Conservation (phyloP, 2,113 vertebrate genomes). For the Python bivittatus region DNA sequence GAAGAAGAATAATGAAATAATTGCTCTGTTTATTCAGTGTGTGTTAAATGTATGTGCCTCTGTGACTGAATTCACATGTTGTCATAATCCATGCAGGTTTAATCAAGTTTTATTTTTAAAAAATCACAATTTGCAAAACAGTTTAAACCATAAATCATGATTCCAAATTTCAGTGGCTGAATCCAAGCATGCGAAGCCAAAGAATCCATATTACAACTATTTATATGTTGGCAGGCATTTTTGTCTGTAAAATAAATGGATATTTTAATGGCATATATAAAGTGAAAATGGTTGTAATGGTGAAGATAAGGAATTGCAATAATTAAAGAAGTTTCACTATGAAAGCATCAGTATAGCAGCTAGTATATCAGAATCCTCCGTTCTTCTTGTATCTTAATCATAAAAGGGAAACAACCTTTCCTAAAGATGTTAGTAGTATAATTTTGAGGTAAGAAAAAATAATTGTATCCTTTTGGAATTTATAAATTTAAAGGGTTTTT, state of each 20-base stretch:
- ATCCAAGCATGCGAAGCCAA: not conserved
- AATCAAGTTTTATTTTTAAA: not conserved
- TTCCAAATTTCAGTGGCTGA: not conserved
- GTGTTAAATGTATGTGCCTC: not conserved
- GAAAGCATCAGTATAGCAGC: not conserved
- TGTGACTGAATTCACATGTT: not conserved
- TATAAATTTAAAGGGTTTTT: conserved; percentile 47
- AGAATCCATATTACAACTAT: not conserved
- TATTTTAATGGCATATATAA: not conserved
- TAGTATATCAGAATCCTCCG: not conserved
- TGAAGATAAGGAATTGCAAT: too few relatives aligned
- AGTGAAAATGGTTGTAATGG: not conserved
- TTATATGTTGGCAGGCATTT: not conserved
- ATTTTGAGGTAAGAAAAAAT: not conserved
- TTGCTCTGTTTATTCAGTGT: not conserved
- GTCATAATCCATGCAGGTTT: not conserved
- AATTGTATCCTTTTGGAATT: not conserved
- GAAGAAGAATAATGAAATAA: not conserved
- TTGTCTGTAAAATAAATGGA: not conserved
- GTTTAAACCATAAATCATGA: not conserved
- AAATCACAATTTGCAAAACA: not conserved
- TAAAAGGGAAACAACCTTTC: not conserved
- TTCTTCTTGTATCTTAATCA: not conserved
- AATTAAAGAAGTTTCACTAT: not conserved
- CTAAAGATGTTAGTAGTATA: not conserved